phyloP scores from a whole-genome alignment of 2,113 vertebrate species.

The Brachyhypopomus occidentalis region DNA sequence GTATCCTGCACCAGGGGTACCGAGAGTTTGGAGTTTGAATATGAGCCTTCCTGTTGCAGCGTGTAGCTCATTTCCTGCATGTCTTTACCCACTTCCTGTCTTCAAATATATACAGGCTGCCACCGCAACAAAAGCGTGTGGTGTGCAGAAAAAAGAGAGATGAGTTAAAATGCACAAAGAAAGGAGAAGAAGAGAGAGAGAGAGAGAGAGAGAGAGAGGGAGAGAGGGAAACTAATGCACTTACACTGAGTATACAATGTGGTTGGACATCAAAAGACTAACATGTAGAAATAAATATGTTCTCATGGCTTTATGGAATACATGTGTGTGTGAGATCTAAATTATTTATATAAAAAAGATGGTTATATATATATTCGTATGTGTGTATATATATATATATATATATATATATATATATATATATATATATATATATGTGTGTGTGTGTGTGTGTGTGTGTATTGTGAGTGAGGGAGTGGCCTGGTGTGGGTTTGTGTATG shows the following conservation, averaged over 20 bases:
- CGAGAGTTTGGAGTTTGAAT: conserved; percentile 46
- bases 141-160: conserved; percentile 45
- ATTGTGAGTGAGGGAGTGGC: not conserved
- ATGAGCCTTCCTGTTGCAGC: conserved; percentile 39
- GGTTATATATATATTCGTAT: not conserved
- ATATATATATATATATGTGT: too few relatives aligned
- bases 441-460: too few relatives aligned
- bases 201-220: not conserved
- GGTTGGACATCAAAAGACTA: too few relatives aligned
- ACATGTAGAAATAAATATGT: too few relatives aligned
- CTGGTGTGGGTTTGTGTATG: too few relatives aligned
- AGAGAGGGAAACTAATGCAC: not conserved
- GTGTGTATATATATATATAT: not conserved
- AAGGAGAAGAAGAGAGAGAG: not conserved
- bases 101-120: conserved; percentile 54
- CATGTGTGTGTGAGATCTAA: conserved; percentile 13
- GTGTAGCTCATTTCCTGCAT: conserved; percentile 63
- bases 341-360: too few relatives aligned
- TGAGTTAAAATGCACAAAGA: not conserved
- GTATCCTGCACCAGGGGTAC: too few relatives aligned
- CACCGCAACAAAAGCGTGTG: conserved; percentile 67
- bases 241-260: too few relatives aligned
- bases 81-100: conserved; percentile 71
- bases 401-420: too few relatives aligned
- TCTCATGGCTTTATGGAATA: too few relatives aligned